A percentile compares a stretch with the other conserved stretches of the same genome.
Evolutionary conservation across 2,113 vertebrate species (phyloP).

Genomic region (Dromiciops gliroides): DNA sequence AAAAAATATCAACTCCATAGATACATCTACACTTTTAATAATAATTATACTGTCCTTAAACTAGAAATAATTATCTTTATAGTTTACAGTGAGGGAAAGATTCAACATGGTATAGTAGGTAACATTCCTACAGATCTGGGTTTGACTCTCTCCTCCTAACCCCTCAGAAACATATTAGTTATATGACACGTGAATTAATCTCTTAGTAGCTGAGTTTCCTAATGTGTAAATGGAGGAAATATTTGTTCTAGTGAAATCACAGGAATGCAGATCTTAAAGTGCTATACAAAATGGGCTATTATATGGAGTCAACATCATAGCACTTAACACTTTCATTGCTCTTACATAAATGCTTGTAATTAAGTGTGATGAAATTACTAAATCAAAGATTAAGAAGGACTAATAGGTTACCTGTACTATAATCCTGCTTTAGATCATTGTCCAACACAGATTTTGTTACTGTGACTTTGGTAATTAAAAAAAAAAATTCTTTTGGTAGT

Average conservation of each 20-base stretch:
- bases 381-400: background rate
- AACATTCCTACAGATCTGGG: background rate
- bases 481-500: background rate
- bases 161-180: background rate
- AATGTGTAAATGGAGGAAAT: background rate
- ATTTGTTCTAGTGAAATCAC: background rate
- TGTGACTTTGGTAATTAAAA: background rate
- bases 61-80: slow-evolving; percentile 10
- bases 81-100: background rate
- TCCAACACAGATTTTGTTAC: no score
- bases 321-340: background rate
- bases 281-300: background rate
- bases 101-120: background rate
- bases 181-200: background rate
- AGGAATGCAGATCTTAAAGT: background rate
- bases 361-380: background rate
- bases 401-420: background rate
- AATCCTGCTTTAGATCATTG: background rate
- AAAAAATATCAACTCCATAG: slow-evolving; percentile 19
- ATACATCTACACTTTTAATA: slow-evolving; percentile 29
- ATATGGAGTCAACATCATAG: background rate
- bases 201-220: background rate
- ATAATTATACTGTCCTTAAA: slow-evolving; percentile 5
- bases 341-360: background rate
- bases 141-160: background rate